phyloP scores from a whole-genome alignment of 2,888 invertebrate genomes.

The Drosophila kuntzei region DNA sequence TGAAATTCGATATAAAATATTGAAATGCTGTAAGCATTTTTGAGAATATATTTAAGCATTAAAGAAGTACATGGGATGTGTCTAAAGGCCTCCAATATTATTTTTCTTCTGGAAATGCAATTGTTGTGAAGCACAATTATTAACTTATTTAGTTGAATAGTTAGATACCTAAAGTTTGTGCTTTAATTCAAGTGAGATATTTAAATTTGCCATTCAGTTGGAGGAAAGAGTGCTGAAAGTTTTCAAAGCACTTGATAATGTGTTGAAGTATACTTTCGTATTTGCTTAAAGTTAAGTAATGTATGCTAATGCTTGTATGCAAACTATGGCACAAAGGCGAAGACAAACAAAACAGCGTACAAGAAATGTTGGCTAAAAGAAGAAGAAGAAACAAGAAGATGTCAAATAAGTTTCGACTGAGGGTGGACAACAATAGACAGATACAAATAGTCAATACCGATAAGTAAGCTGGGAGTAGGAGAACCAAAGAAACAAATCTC shows the following conservation, averaged over 20 bases:
- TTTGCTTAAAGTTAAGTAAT: constrained; percentile 24
- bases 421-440: neutral
- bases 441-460: constrained; percentile 53
- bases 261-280: constrained; percentile 8
- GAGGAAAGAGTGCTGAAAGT: no score
- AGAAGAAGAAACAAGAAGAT: constrained; percentile 4
- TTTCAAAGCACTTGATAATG: constrained; percentile 13
- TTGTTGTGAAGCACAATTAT: no score
- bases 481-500: constrained; percentile 23
- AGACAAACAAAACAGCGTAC: constrained; percentile 12
- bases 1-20: no score
- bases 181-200: neutral
- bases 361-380: neutral
- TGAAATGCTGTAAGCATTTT: no score
- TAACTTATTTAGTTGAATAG: neutral
- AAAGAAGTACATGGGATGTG: no score
- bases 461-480: constrained; percentile 2
- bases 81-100: no score
- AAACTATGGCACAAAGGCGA: constrained; percentile 1
- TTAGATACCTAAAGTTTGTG: neutral
- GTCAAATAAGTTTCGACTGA: no score
- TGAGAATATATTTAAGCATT: no score
- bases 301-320: constrained; percentile 26
- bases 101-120: neutral
- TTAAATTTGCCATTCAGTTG: constrained; percentile 3